Percentiles rank a stretch among this genome's conserved stretches.
These are phyloP conservation scores for Pygathrix nemaeus DNA, from an alignment of 2,113 vertebrate genomes.

Conservation along the genomic window DNA sequence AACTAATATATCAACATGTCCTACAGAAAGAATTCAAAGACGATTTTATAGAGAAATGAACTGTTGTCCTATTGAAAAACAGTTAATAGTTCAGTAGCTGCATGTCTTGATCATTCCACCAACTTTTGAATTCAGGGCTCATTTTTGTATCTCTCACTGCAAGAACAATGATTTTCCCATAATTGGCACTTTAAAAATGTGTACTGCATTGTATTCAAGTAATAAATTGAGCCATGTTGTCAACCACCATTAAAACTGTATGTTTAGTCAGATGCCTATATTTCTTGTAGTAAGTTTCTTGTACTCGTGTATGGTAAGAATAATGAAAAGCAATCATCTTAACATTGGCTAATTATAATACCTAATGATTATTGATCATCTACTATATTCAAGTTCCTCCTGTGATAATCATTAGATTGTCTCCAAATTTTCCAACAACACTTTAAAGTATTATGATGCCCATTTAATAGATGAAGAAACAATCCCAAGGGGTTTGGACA, in stretches of 20 bases:
- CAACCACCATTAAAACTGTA: neutral
- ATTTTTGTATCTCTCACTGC: neutral
- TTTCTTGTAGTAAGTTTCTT: neutral
- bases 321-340: neutral
- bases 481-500: neutral
- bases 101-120: neutral
- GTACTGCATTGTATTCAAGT: neutral
- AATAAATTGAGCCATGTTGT: slow-evolving; percentile 32
- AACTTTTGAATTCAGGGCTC: neutral
- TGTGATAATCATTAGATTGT: neutral
- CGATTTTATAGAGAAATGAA: neutral
- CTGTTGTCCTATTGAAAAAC: neutral
- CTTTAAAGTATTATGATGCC: neutral
- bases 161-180: neutral
- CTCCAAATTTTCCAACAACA: neutral
- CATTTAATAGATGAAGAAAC: neutral
- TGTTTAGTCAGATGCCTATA: neutral
- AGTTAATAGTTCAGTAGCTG: neutral
- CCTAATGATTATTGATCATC: neutral
- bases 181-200: neutral
- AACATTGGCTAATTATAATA: neutral
- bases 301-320: neutral
- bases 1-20: slow-evolving; percentile 13
- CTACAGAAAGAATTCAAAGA: neutral
- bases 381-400: neutral